Percentiles rank a stretch among this genome's conserved stretches.
Conservation (phyloP, 2,113 vertebrate genomes). For the Bubo blakistoni region DNA sequence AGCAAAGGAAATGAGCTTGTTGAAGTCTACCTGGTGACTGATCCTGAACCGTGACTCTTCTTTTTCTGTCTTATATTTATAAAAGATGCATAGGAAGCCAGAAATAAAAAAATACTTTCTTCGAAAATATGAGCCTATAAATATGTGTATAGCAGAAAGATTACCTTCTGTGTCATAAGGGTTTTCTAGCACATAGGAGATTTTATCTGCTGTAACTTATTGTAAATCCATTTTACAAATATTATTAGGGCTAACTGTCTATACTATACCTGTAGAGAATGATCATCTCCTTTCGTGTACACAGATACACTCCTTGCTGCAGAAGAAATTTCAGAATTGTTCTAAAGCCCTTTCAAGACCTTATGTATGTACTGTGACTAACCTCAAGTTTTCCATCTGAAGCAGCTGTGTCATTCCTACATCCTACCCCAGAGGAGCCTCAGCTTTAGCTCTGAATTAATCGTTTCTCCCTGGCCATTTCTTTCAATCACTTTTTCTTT, state of each 20-base stretch:
- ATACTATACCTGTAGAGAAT: neutral
- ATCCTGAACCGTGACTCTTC: neutral
- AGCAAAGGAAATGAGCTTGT: neutral
- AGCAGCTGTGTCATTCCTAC: neutral
- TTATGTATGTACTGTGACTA: neutral
- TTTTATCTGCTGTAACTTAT: neutral
- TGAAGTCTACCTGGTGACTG: neutral
- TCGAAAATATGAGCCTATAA: neutral
- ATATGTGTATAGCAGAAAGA: neutral
- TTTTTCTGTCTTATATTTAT: neutral
- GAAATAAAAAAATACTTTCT: neutral
- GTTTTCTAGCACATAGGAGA: neutral
- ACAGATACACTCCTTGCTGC: neutral
- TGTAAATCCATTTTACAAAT: neutral
- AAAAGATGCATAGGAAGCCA: neutral
- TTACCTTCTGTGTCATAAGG: neutral
- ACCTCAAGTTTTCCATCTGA: neutral
- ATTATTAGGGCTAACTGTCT: neutral
- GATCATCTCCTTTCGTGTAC: neutral
- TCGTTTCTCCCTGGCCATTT: neutral
- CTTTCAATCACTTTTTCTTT: neutral
- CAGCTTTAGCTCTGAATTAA: neutral
- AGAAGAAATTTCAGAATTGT: neutral
- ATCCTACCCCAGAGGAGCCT: neutral
- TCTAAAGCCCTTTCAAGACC: neutral